Evolutionary conservation across 2,888 invertebrate genomes (phyloP).

Genomic region (Stramonita haemastoma): DNA sequence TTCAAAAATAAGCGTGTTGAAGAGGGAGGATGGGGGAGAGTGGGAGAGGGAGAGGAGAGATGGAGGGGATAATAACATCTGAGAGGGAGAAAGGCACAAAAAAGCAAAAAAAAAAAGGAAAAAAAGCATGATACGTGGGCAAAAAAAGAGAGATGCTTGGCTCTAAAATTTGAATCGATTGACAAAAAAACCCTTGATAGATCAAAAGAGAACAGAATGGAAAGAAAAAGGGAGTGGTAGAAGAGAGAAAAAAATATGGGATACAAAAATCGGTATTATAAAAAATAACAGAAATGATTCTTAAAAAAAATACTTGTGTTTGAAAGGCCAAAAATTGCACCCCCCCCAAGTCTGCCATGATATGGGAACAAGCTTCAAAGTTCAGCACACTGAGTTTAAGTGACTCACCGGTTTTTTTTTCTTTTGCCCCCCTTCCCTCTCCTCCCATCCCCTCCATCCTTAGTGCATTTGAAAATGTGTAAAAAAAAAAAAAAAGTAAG

Average conservation of each 20-base stretch:
- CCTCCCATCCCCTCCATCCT: too few relatives aligned
- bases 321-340: too few relatives aligned
- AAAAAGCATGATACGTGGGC: neutral
- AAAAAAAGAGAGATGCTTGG: neutral
- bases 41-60: neutral
- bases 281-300: too few relatives aligned
- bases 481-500: too few relatives aligned
- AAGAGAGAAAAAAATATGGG: neutral
- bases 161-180: neutral
- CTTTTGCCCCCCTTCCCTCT: too few relatives aligned
- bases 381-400: too few relatives aligned
- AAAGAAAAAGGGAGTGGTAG: neutral
- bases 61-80: neutral
- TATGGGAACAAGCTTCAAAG: too few relatives aligned
- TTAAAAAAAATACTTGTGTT: too few relatives aligned
- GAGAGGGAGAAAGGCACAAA: neutral
- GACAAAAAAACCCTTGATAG: neutral
- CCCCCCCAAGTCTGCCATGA: too few relatives aligned
- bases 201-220: neutral
- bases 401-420: too few relatives aligned
- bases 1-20: neutral
- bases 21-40: neutral
- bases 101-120: neutral
- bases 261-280: too few relatives aligned
- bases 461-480: too few relatives aligned